These are phyloP conservation scores for Andrena flavipes DNA, from an alignment of 2,888 invertebrate species.

Conservation along the genomic window DNA sequence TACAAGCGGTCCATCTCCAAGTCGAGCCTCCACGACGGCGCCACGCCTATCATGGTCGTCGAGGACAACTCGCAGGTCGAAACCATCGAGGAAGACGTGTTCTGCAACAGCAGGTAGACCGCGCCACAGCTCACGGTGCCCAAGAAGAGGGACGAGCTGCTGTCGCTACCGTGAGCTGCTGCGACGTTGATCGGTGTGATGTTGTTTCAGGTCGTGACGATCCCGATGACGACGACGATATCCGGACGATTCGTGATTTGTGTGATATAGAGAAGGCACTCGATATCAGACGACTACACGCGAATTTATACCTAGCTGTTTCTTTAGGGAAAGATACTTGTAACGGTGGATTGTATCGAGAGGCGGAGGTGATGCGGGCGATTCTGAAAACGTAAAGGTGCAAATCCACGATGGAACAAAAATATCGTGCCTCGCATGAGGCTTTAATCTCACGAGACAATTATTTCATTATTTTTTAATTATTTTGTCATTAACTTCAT, in stretches of 20 bases:
- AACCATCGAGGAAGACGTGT: constrained; percentile 80
- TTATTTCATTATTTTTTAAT: too few species aligned
- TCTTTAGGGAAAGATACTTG: constrained; percentile 4
- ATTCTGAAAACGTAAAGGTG: background rate
- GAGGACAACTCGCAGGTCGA: constrained; percentile 82
- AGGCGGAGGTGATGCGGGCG: background rate
- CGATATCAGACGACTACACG: constrained; percentile 23
- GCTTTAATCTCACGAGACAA: too few species aligned
- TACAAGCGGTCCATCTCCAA: constrained; percentile 86
- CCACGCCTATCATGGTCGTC: constrained; percentile 86
- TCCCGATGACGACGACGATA: constrained; percentile 68
- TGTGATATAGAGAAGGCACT: constrained; percentile 40
- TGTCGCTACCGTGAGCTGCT: constrained; percentile 79
- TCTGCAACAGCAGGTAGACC: constrained; percentile 83
- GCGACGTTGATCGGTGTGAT: constrained; percentile 54
- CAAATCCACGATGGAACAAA: too few species aligned
- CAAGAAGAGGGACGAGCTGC: constrained; percentile 74
- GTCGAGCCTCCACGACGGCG: constrained; percentile 86
- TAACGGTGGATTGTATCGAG: background rate
- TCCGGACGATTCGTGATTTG: constrained; percentile 63
- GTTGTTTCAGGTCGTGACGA: constrained; percentile 70
- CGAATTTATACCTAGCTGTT: background rate
- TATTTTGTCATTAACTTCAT: too few species aligned
- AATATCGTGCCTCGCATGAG: too few species aligned
- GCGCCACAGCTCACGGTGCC: constrained; percentile 80